phyloP scores from a whole-genome alignment of 92 coral and sea anemone species.

The Heliopora coerulea region DNA sequence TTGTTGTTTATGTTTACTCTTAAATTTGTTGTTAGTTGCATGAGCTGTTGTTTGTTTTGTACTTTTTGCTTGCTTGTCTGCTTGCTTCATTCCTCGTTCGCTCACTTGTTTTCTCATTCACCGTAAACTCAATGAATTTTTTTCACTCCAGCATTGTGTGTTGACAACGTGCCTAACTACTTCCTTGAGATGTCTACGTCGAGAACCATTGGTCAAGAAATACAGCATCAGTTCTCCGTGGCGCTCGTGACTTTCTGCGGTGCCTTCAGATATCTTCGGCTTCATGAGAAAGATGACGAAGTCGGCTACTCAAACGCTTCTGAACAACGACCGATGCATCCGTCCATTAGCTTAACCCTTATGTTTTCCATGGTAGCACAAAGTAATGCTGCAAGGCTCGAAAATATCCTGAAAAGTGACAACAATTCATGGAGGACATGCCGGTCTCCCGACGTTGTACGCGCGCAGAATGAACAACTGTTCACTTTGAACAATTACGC shows the following conservation, averaged over 20 bases:
- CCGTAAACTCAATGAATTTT: no score
- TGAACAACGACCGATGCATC: constrained; percentile 7
- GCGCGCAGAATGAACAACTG: constrained; percentile 17
- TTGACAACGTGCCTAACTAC: constrained; percentile 20
- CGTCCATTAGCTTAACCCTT: constrained; percentile 9
- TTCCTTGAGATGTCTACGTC: constrained; percentile 25
- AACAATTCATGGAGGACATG: neutral
- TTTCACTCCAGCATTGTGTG: constrained; percentile 4
- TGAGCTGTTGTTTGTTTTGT: no score
- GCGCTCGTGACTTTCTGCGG: constrained; percentile 21
- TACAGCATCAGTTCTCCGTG: constrained; percentile 2
- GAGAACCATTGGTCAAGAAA: neutral
- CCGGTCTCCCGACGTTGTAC: constrained; percentile 11
- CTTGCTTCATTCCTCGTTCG: no score
- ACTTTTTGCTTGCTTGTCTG: no score
- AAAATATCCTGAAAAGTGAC: neutral
- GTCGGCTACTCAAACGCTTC: neutral
- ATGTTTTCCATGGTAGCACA: constrained; percentile 20
- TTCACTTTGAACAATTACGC: constrained; percentile 17
- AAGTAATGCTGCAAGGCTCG: constrained; percentile 10
- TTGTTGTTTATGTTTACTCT: no score
- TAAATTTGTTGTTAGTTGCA: no score
- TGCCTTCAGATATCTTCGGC: constrained; percentile 36
- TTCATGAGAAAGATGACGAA: constrained; percentile 7
- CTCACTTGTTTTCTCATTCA: no score